Evolutionary conservation across 2,888 invertebrate genomes (phyloP).

Genomic region (Aphrophora alni): DNA sequence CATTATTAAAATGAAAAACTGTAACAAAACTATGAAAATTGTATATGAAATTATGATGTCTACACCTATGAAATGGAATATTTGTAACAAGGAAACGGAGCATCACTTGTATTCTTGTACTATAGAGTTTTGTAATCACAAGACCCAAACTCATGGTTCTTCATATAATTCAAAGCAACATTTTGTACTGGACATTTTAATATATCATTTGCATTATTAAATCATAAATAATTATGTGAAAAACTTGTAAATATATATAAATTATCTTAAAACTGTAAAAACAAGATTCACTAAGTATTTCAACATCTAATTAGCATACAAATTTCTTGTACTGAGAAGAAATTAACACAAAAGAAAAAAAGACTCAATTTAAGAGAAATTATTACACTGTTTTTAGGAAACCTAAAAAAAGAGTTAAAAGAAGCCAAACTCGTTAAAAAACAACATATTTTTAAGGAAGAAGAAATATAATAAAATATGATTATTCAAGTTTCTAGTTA

Average conservation of each 20-base stretch:
- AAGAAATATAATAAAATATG: no score
- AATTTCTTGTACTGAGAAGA: background rate
- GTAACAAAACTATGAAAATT: background rate
- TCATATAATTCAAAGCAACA: background rate
- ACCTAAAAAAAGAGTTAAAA: no score
- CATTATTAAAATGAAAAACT: background rate
- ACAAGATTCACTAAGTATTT: background rate
- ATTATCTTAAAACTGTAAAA: background rate
- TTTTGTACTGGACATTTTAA: background rate
- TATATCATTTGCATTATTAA: background rate
- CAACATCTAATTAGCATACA: background rate
- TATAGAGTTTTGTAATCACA: background rate
- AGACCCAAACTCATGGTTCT: background rate
- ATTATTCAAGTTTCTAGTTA: no score
- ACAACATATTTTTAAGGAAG: no score
- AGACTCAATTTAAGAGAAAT: no score
- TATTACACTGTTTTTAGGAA: no score
- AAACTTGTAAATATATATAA: background rate
- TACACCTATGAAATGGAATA: background rate
- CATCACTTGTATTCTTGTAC: constrained; percentile 3
- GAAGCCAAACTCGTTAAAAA: no score
- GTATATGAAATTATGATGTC: background rate
- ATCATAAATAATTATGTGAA: background rate
- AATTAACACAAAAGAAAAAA: background rate
- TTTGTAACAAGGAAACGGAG: background rate